These are phyloP conservation scores for Endomychus coccineus DNA, from an alignment of 2,888 invertebrate species.

Conservation along the genomic window DNA sequence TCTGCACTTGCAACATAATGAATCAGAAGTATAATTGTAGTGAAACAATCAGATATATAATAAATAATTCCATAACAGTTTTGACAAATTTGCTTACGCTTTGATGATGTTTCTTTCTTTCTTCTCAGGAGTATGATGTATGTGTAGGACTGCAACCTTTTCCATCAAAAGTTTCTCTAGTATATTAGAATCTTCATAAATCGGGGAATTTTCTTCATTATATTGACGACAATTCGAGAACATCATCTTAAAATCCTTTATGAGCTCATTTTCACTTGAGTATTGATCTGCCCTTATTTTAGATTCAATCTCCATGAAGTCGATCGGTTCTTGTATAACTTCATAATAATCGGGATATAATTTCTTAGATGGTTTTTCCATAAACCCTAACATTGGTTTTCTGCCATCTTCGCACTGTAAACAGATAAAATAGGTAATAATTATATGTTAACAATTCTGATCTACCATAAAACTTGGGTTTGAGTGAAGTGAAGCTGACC, in stretches of 20 bases:
- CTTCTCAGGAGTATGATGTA: constrained; percentile 5
- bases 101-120: constrained; percentile 10
- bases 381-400: constrained; percentile 83
- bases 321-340: constrained; percentile 88
- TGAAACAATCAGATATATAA: no score
- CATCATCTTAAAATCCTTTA: constrained; percentile 86
- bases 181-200: constrained; percentile 88
- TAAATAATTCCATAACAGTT: no score
- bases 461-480: no score
- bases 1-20: no score
- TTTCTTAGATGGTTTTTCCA: constrained; percentile 94
- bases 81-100: constrained; percentile 40
- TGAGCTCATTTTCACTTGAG: constrained; percentile 74
- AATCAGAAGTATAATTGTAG: no score
- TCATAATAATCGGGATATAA: constrained; percentile 93
- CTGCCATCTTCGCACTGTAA: constrained; percentile 71
- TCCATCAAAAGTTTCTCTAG: constrained; percentile 79
- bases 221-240: constrained; percentile 95
- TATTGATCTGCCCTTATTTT: constrained; percentile 85
- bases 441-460: no score
- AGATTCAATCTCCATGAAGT: constrained; percentile 86
- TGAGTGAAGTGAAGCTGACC: no score
- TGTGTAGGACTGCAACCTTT: constrained; percentile 55
- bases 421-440: no score
- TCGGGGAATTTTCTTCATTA: constrained; percentile 92